A percentile compares a stretch with the other conserved stretches of the same genome.
These are phyloP conservation scores for Phortica variegata DNA, from an alignment of 1,140 invertebrate species.

Conservation along the genomic window DNA sequence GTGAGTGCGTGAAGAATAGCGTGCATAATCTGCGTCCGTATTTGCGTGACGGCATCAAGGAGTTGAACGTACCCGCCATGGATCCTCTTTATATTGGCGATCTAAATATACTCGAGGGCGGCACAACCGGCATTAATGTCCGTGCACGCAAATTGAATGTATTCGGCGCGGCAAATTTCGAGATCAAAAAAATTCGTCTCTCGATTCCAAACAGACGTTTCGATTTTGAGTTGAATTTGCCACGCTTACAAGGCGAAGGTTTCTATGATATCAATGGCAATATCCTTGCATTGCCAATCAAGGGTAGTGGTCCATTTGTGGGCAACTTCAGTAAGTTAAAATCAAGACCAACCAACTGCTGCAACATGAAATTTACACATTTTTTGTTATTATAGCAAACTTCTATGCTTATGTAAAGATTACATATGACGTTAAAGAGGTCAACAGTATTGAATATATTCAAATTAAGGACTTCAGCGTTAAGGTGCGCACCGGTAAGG, in stretches of 20 bases:
- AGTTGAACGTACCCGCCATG: slow-evolving; percentile 63
- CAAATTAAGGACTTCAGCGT: slow-evolving; percentile 60
- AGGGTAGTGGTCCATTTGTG: slow-evolving; percentile 63
- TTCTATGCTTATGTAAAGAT: slow-evolving; percentile 60
- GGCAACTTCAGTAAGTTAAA: slow-evolving; percentile 65
- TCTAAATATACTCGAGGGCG: slow-evolving; percentile 60
- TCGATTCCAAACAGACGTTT: slow-evolving; percentile 59
- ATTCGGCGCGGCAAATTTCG: slow-evolving; percentile 64
- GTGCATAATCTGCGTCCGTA: slow-evolving; percentile 59
- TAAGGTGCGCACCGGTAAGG: slow-evolving; percentile 62
- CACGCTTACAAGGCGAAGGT: slow-evolving; percentile 62
- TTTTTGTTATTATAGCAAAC: slow-evolving; percentile 57
- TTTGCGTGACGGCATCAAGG: slow-evolving; percentile 59
- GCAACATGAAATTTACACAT: slow-evolving; percentile 1
- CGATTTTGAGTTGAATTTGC: slow-evolving; percentile 60
- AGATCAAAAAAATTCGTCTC: slow-evolving; percentile 61
- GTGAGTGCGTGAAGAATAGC: slow-evolving; percentile 60
- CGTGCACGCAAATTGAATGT: slow-evolving; percentile 61
- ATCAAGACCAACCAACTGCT: too few species aligned
- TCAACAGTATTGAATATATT: slow-evolving; percentile 60
- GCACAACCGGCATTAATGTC: slow-evolving; percentile 59
- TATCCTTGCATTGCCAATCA: slow-evolving; percentile 64
- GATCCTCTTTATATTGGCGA: slow-evolving; percentile 66
- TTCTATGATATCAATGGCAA: slow-evolving; percentile 65
- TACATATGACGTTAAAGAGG: slow-evolving; percentile 56